Evolutionary conservation across 2,888 invertebrate genomes (phyloP), one percentile per base, ranked within the genome.

Genomic region (Tachystola acroxantha): DNA sequence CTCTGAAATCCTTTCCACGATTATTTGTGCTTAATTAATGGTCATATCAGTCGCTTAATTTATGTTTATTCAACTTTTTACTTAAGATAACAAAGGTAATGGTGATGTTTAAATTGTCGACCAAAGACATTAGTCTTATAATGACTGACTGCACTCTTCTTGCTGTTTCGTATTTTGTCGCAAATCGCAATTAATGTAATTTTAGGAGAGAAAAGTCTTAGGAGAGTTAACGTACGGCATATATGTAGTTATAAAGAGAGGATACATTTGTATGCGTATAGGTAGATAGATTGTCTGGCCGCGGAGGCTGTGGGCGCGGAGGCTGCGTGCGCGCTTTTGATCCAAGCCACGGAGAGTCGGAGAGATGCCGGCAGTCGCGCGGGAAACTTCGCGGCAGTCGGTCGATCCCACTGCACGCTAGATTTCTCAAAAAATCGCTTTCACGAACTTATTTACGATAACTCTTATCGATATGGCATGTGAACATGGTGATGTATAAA

Each of bases 381-480:
- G 78, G 66, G 67, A 68, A 69, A 65, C 82, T 61, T 74, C 64
- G 78, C 75, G 71, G 73, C 69, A 54, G 36, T 50, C 54, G 62
- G 74, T 66, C 72, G 74, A 50, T 46, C 39, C 44, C 56, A 51
- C 53, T 22, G 20, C 26, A 20, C 26, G 14, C 24, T 14, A 26
- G 30, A 38, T 10, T 11, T 27, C 10, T 27, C 27, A 10, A 27
- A 12, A 55, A 41, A 46, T 42, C 48, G 48, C 50, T 58, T 46
- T 65, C 54, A 67, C 85, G 84, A 82, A 71, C 74, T 60, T 63
- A 73, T 75, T 80, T 79, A 82, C 84, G 85, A 84, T 76, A 78
- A 63, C 45, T 57, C 46, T 48, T 52, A 42, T 45, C 48, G 43
- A 31, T 7, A 49, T 29, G 44, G 64, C 61, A 63, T 54, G 68